A percentile compares a stretch with the other conserved stretches of the same genome.
These are phyloP conservation scores for Heteropelma amictum DNA, from an alignment of 2,888 invertebrate genomes.

Conservation along the genomic window DNA sequence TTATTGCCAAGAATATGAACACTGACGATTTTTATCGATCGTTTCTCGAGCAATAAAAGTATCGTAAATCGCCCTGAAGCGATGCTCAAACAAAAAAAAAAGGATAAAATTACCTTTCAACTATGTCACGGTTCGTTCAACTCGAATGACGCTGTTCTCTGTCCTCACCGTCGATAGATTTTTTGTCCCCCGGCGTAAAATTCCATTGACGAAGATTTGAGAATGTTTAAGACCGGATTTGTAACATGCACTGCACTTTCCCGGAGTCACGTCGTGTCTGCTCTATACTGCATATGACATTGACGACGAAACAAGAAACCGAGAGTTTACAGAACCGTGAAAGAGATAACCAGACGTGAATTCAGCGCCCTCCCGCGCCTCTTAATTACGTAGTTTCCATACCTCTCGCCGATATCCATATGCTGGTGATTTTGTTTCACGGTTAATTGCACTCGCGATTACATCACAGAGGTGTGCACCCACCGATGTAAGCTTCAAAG, in stretches of 20 bases:
- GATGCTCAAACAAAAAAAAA: too few species aligned
- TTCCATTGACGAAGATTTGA: conserved; percentile 17
- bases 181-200: conserved; percentile 4
- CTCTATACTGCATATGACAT: conserved; percentile 35
- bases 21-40: too few species aligned
- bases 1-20: too few species aligned
- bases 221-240: neutral
- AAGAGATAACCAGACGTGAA: conserved; percentile 47
- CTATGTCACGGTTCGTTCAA: neutral
- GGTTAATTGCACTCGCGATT: conserved; percentile 50
- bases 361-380: conserved; percentile 17
- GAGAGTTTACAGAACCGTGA: conserved; percentile 47
- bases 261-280: neutral
- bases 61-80: too few species aligned
- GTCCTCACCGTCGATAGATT: neutral
- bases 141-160: neutral
- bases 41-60: too few species aligned
- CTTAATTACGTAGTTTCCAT: conserved; percentile 36
- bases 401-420: conserved; percentile 28
- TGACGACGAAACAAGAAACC: conserved; percentile 32
- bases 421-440: conserved; percentile 45
- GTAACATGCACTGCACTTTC: conserved; percentile 33
- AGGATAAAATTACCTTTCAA: too few species aligned
- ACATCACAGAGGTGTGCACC: conserved; percentile 35
- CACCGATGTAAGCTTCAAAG: neutral